These are phyloP conservation scores for Heliconius ethilla DNA, from an alignment of 2,888 invertebrate species.

Conservation along the genomic window DNA sequence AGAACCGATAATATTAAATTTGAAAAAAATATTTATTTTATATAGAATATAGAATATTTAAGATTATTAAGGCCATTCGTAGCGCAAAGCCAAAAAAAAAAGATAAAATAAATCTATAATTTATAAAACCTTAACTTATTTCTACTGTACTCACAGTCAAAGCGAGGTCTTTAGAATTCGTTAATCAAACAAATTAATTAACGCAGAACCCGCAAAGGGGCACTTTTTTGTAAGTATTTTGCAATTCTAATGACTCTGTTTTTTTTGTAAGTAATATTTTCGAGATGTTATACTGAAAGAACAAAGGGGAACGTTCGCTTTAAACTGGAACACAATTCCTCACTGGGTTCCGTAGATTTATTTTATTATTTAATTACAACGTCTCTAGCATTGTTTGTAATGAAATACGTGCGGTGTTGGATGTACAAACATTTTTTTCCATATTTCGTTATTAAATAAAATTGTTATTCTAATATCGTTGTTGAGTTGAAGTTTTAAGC, in stretches of 20 bases:
- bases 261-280: slow-evolving; percentile 29
- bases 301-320: slow-evolving; percentile 32
- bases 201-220: not conserved
- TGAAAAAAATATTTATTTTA: too few species aligned
- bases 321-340: slow-evolving; percentile 16
- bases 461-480: slow-evolving; percentile 10
- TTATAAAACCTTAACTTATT: not conserved
- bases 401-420: slow-evolving; percentile 23
- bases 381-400: slow-evolving; percentile 27
- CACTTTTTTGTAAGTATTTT: slow-evolving; percentile 31
- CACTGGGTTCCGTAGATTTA: slow-evolving; percentile 28
- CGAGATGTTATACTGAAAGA: slow-evolving; percentile 26
- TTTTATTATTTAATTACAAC: slow-evolving; percentile 35
- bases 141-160: not conserved
- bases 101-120: not conserved
- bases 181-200: slow-evolving; percentile 16
- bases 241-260: slow-evolving; percentile 32
- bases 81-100: too few species aligned
- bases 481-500: not conserved
- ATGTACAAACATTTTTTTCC: not conserved
- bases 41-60: too few species aligned
- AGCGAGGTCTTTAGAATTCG: slow-evolving; percentile 1
- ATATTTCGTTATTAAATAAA: slow-evolving; percentile 1
- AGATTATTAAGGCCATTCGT: too few species aligned
- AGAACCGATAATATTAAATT: too few species aligned